These are phyloP conservation scores for Eupithecia dodoneata DNA, from an alignment of 2,888 invertebrate species.

Conservation along the genomic window DNA sequence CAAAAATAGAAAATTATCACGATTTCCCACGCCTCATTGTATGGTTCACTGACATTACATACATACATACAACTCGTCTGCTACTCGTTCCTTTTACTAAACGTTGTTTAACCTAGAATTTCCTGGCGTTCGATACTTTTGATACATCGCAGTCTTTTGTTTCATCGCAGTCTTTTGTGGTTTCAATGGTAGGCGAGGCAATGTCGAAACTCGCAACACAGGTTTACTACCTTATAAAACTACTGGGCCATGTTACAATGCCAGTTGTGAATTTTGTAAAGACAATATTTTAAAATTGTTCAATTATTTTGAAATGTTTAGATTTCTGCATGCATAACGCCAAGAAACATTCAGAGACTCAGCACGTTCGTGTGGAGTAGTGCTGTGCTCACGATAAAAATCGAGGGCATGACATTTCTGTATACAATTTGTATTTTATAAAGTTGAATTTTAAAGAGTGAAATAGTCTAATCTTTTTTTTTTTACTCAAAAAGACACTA, in stretches of 20 bases:
- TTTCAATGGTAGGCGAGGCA: not conserved
- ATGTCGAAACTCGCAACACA: not conserved
- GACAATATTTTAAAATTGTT: not conserved
- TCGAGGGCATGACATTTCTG: not conserved
- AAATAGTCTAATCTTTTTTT: too few relatives aligned
- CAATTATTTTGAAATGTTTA: not conserved
- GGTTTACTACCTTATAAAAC: not conserved
- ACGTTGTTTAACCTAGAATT: slow-evolving; percentile 49
- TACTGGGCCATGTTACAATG: not conserved
- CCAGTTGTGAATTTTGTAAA: not conserved
- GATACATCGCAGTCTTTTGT: slow-evolving; percentile 2
- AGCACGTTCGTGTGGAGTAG: not conserved
- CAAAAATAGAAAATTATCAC: slow-evolving; percentile 51
- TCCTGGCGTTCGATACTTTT: slow-evolving; percentile 12
- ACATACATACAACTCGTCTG: slow-evolving; percentile 41
- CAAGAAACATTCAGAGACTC: not conserved
- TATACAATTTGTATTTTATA: not conserved
- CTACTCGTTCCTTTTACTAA: slow-evolving; percentile 37
- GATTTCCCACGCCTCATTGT: slow-evolving; percentile 66
- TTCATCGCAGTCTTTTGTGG: slow-evolving; percentile 4
- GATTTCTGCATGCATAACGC: not conserved
- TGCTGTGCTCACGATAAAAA: not conserved
- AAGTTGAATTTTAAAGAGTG: not conserved
- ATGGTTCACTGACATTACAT: slow-evolving; percentile 69
- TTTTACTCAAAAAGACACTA: too few relatives aligned